phyloP scores from a whole-genome alignment of 2,888 invertebrate genomes.

The Dasypolia templi region DNA sequence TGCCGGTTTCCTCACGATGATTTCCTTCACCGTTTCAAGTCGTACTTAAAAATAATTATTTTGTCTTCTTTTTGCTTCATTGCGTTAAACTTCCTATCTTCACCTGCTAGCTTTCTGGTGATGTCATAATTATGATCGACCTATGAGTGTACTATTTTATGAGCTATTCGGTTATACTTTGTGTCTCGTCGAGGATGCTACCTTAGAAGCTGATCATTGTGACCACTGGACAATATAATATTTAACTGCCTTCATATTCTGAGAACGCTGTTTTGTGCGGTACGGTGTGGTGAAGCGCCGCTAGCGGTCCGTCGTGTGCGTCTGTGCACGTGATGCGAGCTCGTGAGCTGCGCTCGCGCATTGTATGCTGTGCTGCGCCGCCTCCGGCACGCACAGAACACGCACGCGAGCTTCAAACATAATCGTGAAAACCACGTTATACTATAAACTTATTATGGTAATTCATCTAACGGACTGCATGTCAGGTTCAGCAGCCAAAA shows the following conservation, averaged over 20 bases:
- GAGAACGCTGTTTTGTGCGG: no score
- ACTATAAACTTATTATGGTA: background rate
- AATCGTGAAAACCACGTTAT: background rate
- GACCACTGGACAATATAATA: no score
- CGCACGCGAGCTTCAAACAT: background rate
- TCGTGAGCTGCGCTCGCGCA: background rate
- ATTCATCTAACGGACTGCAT: background rate
- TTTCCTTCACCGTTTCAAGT: background rate
- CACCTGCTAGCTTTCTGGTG: no score
- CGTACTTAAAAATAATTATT: background rate
- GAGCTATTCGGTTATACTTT: no score
- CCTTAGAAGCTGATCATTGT: no score
- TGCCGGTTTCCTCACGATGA: background rate
- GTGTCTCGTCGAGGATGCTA: no score
- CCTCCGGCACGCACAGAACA: background rate
- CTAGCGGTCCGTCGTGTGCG: conserved; percentile 17
- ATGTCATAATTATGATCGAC: no score
- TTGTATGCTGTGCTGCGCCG: background rate
- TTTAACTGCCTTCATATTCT: no score
- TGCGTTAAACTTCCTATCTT: no score
- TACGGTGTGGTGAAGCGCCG: background rate
- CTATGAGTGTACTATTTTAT: no score
- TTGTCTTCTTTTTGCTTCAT: no score
- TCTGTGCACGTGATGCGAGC: background rate
- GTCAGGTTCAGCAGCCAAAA: background rate